phyloP scores from a whole-genome alignment of 2,888 invertebrate genomes.

The Lapara coniferarum region DNA sequence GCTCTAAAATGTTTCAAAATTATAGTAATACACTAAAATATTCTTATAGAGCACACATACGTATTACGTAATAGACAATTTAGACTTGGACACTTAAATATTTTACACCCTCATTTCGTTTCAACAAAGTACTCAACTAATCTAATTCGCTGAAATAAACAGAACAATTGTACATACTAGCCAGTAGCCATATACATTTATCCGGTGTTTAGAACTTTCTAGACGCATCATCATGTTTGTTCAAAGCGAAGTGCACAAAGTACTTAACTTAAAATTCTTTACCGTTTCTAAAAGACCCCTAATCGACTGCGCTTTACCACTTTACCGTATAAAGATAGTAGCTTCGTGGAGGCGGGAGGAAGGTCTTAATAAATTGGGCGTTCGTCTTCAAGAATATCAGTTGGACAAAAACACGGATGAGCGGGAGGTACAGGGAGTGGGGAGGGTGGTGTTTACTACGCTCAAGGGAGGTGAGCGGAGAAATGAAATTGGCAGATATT shows the following conservation, averaged over 20 bases:
- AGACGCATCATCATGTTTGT: constrained; percentile 70
- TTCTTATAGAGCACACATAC: background rate
- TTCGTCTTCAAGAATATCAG: constrained; percentile 75
- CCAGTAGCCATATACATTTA: constrained; percentile 44
- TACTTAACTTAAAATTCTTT: constrained; percentile 57
- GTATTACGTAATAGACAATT: constrained; percentile 12
- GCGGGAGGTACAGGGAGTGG: constrained; percentile 50
- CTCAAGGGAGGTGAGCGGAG: constrained; percentile 76
- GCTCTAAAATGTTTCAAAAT: background rate
- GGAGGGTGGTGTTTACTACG: constrained; percentile 74
- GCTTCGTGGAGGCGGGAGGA: constrained; percentile 40
- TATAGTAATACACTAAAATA: background rate
- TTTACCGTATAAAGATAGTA: constrained; percentile 27
- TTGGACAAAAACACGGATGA: constrained; percentile 69
- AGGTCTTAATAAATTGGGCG: constrained; percentile 57
- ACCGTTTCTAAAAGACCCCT: constrained; percentile 54
- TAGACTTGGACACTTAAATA: constrained; percentile 13
- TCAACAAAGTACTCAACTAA: constrained; percentile 20
- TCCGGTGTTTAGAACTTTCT: constrained; percentile 69
- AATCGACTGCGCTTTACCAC: constrained; percentile 29
- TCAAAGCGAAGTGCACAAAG: constrained; percentile 61
- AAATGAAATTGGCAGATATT: constrained; percentile 82
- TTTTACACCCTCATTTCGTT: constrained; percentile 15
- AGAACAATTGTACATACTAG: constrained; percentile 49
- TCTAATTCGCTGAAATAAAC: constrained; percentile 42